Evolutionary conservation across 2,888 invertebrate genomes (phyloP).

Genomic region (Mimas tiliae): DNA sequence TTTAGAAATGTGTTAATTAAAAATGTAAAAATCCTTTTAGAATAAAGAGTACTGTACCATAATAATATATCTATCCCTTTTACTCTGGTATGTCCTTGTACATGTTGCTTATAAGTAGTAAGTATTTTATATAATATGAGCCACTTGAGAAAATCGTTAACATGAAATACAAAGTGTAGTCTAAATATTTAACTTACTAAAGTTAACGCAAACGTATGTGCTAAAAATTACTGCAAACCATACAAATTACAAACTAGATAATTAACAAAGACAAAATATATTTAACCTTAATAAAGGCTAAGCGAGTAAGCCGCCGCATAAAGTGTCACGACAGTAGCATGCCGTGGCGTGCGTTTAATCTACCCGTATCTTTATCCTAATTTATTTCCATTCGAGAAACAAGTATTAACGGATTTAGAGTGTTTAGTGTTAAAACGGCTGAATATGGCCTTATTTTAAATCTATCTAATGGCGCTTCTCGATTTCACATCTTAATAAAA

Average conservation of each 20-base stretch:
- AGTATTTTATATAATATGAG: no score
- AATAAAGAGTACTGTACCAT: no score
- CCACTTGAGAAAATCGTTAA: no score
- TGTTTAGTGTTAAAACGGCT: conserved; percentile 28
- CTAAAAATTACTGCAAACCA: background rate
- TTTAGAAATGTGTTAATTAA: no score
- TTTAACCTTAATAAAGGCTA: conserved; percentile 18
- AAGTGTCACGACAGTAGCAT: conserved; percentile 22
- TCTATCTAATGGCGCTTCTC: conserved; percentile 28
- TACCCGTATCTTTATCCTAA: conserved; percentile 34
- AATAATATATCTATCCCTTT: no score
- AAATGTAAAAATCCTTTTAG: no score
- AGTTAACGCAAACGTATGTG: no score
- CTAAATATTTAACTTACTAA: no score
- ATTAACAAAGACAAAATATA: conserved; percentile 19
- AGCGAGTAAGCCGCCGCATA: conserved; percentile 19
- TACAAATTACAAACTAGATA: conserved; percentile 19
- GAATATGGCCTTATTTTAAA: conserved; percentile 25
- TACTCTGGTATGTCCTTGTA: no score
- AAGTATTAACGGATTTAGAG: conserved; percentile 31
- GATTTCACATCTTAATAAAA: conserved; percentile 23
- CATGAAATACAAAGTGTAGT: no score
- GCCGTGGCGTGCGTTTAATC: conserved; percentile 22
- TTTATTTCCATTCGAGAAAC: conserved; percentile 37
- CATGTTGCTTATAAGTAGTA: no score